A percentile compares a stretch with the other conserved stretches of the same genome.
Conservation (phyloP, 2,888 invertebrate genomes). For the Ectemnius cavifrons region DNA sequence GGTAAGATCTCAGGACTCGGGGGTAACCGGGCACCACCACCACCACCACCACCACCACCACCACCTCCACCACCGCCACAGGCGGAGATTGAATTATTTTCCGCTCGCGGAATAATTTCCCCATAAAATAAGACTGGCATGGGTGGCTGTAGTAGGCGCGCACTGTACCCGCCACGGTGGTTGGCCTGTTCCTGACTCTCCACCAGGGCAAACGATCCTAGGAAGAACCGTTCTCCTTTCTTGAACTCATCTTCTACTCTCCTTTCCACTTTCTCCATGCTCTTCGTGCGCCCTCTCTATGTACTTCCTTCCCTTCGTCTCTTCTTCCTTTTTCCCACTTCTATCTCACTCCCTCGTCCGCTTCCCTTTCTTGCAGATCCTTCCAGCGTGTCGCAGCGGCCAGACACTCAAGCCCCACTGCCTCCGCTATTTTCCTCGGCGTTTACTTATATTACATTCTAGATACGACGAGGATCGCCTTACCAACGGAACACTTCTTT, state of each 20-base stretch:
- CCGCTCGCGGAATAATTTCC: slow-evolving; percentile 69
- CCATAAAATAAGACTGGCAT: slow-evolving; percentile 69
- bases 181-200: slow-evolving; percentile 1
- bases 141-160: slow-evolving; percentile 29
- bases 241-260: slow-evolving; percentile 16
- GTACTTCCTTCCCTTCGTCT: neutral
- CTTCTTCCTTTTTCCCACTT: neutral
- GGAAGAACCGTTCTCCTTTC: neutral
- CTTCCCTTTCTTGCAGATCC: slow-evolving; percentile 12
- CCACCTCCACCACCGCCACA: too few species aligned
- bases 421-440: slow-evolving; percentile 66
- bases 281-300: neutral
- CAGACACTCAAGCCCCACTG: slow-evolving; percentile 40
- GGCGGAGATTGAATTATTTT: slow-evolving; percentile 73
- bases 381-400: slow-evolving; percentile 25
- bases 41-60: slow-evolving; percentile 9
- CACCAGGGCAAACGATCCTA: slow-evolving; percentile 38
- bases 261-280: slow-evolving; percentile 17
- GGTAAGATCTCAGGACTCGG: too few species aligned
- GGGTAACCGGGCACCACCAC: too few species aligned
- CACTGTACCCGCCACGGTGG: slow-evolving; percentile 21
- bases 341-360: neutral
- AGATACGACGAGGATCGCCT: slow-evolving; percentile 62
- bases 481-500: slow-evolving; percentile 69
- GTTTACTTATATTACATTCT: slow-evolving; percentile 74